Percentiles rank a stretch among this genome's conserved stretches.
Conservation (phyloP, 2,797 vertebrate species). For the Mionectes olivaceus region DNA sequence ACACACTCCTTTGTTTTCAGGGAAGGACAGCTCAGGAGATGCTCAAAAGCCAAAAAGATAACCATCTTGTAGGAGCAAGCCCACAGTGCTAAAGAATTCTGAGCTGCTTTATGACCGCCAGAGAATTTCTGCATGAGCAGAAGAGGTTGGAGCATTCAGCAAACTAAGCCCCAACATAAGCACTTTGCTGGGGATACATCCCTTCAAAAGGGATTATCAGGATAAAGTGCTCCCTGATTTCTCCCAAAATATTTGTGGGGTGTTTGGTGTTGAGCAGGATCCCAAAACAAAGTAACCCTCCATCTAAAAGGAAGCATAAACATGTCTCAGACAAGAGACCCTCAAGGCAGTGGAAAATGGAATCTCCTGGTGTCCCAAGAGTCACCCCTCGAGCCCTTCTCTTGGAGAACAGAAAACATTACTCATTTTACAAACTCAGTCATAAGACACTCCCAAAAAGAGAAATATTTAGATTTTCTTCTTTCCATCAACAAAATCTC, state of each 20-base stretch:
- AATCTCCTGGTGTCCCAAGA: background rate
- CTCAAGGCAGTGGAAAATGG: background rate
- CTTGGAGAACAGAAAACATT: background rate
- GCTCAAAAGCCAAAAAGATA: background rate
- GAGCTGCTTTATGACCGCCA: background rate
- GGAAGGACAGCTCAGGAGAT: background rate
- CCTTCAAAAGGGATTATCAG: background rate
- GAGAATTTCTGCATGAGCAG: background rate
- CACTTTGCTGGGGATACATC: background rate
- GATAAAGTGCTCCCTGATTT: background rate
- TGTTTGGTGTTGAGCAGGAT: background rate
- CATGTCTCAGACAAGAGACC: background rate
- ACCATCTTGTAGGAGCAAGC: background rate
- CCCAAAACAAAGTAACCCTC: background rate
- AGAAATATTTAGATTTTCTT: conserved; percentile 19
- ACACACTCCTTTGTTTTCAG: background rate
- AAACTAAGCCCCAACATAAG: background rate
- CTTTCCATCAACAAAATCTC: conserved; percentile 11
- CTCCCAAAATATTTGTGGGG: background rate
- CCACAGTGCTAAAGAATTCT: background rate
- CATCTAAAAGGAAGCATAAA: background rate
- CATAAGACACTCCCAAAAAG: background rate
- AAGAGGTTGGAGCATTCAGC: background rate
- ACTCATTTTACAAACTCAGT: background rate
- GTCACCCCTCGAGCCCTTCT: background rate